Evolutionary conservation across 2,113 vertebrate genomes (phyloP), one percentile per base, ranked within the genome.

Genomic region (Aegotheles bennettii): DNA sequence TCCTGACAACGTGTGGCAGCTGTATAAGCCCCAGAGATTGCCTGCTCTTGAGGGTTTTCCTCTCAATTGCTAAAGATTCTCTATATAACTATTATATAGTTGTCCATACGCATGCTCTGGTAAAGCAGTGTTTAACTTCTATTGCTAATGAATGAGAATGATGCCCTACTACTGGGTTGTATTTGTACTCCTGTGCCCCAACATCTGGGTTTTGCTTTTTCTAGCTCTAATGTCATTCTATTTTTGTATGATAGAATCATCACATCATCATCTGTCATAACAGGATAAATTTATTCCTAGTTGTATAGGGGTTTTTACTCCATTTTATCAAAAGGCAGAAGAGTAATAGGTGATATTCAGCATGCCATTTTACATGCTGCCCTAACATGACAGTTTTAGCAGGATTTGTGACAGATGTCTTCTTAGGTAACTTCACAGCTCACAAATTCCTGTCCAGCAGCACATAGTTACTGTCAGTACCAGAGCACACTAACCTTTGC

Each of bases 1-100:
- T 10, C 16, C 64, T 47, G 76, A 36, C 23, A 67, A 35, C 4
- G 14, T 0, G 2, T 1, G 0, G 28, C 31, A 42, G 65, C 23
- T 1, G 0, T 9, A 7, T 17, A 29, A 71, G 7, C 29, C 31
- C 57, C 56, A 42, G 31, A 48, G 35, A 21, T 63, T 4, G 1
- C 18, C 61, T 38, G 2, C 33, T 35, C 31, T 35, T n/a, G 11
- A 0, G 0, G 31, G 18, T 43, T 92, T 69, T 81, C 56, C 47
- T 86, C 51, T 75, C 47, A 69, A 0, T 8, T 78, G 43, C 26
- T 84, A 25, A 70, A 56, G 16, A 26, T 23, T n/a, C n/a, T n/a
- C n/a, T n/a, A n/a, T n/a, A n/a, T n/a, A n/a, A n/a, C n/a, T n/a
- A n/a, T 54, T 23, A n/a, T 38, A 17, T 26, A 33, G 42, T 50